phyloP scores from a whole-genome alignment of 1,140 invertebrate genomes.

The Papilio polytes region DNA sequence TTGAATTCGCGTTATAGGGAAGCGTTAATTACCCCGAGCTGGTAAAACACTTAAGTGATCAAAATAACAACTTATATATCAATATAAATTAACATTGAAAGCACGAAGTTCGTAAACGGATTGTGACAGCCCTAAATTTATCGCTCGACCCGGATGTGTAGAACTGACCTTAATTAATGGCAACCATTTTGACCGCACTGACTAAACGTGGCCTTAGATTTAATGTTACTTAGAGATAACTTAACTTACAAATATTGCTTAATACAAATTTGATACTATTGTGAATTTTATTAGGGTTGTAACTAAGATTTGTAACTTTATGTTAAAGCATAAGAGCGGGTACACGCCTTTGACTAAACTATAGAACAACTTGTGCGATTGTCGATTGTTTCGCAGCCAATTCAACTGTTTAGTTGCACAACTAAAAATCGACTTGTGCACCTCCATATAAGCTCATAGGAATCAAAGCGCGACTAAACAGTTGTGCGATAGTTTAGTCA shows the following conservation, averaged over 20 bases:
- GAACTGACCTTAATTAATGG: slow-evolving; percentile 22
- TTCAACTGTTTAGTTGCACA: too few relatives aligned
- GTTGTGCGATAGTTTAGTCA: too few relatives aligned
- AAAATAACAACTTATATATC: neutral
- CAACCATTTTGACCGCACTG: slow-evolving; percentile 10
- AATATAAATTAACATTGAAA: neutral
- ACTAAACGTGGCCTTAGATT: neutral
- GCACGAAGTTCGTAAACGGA: neutral
- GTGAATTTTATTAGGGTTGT: neutral
- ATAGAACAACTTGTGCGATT: too few relatives aligned
- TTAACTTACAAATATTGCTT: neutral
- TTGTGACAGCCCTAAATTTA: slow-evolving; percentile 16
- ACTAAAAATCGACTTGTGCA: too few relatives aligned
- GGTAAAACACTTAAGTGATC: neutral
- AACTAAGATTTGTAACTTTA: neutral
- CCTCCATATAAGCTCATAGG: too few relatives aligned
- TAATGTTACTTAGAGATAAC: neutral
- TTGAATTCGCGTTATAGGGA: too few relatives aligned
- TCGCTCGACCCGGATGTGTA: neutral
- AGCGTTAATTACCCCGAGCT: too few relatives aligned
- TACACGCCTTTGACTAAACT: too few relatives aligned
- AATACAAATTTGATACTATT: neutral
- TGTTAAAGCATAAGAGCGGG: too few relatives aligned
- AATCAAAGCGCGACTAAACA: too few relatives aligned
- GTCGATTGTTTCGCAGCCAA: too few relatives aligned